Evolutionary conservation across 1,140 invertebrate species (phyloP).

Genomic region (Bombyx mandarina): DNA sequence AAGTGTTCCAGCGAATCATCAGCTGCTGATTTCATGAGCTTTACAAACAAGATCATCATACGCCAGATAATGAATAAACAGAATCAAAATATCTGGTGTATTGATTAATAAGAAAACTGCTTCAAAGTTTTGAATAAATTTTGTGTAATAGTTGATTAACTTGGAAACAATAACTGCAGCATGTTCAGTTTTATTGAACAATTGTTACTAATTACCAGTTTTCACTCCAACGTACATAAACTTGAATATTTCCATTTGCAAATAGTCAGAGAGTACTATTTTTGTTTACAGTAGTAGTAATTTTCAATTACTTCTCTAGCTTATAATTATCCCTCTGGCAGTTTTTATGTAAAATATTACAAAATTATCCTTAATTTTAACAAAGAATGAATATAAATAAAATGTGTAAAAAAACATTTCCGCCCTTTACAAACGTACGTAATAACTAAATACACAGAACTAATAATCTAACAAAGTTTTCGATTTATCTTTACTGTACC

Average conservation of each 20-base stretch:
- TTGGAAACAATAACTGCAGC: too few relatives aligned
- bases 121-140: neutral
- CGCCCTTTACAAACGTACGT: constrained; percentile 30
- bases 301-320: constrained; percentile 60
- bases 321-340: constrained; percentile 64
- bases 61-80: too few relatives aligned
- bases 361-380: constrained; percentile 25
- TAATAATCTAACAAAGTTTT: constrained; percentile 19
- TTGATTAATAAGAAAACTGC: constrained; percentile 21
- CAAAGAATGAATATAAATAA: constrained; percentile 27
- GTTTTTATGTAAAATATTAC: constrained; percentile 24
- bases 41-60: too few relatives aligned
- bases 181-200: neutral
- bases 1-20: too few relatives aligned
- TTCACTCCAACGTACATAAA: constrained; percentile 23
- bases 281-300: constrained; percentile 65
- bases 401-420: constrained; percentile 14
- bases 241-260: constrained; percentile 50
- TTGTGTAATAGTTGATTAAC: neutral
- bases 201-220: constrained; percentile 16
- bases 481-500: constrained; percentile 21
- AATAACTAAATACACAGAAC: constrained; percentile 41
- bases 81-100: too few relatives aligned
- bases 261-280: constrained; percentile 64
- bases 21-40: too few relatives aligned